Evolutionary conservation across 2,888 invertebrate species (phyloP), one percentile per base, ranked within the genome.

Genomic region (Ennomos fuscantarius): DNA sequence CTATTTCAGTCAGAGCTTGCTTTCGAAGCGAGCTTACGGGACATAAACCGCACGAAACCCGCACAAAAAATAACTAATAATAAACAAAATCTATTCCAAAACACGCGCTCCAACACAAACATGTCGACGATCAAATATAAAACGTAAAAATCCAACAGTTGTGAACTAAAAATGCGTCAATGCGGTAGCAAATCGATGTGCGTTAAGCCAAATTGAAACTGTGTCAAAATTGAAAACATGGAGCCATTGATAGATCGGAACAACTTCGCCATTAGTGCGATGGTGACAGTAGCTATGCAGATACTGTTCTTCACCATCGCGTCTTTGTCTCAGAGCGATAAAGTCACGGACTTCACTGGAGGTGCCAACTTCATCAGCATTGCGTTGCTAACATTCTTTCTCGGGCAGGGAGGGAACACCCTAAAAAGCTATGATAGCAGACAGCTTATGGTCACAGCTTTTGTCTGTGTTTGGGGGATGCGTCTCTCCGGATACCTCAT

Each of bases 361-460:
- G 98, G 98, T 55, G 96, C 96, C 54, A 98, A 98, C 89, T 98
- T 98, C 84, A 96, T 98, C 67, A 96, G 97, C 52, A 93, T 98
- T 68, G 97, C 98, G 8, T 84, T 98, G 61, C 90, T 98, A 42
- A 98, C 98, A 32, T 97, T 98, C 88, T 95, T 96, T 76, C 92
- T 98, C 40, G 97, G 97, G 10, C 96, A 97, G 93, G 95, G 95
- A 68, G 95, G 95, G 72, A 95, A 93, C 39, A 91, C 93, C 9
- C 82, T 93, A 35, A 94, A 95, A 94, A 95, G 95, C 51, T 98
- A 97, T 77, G 96, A 97, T 77, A 96, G 96, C 78, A 94, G 98
- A 57, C 98, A 98, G 82, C 92, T 98, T n/a, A 96, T 98, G 95
- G 96, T 97, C 8, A 98, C 98, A 0, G 93, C 95, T 8, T 96